Percentiles rank a stretch among this genome's conserved stretches.
These are phyloP conservation scores for Halichoerus grypus DNA, from an alignment of 2,113 vertebrate species.

Conservation along the genomic window DNA sequence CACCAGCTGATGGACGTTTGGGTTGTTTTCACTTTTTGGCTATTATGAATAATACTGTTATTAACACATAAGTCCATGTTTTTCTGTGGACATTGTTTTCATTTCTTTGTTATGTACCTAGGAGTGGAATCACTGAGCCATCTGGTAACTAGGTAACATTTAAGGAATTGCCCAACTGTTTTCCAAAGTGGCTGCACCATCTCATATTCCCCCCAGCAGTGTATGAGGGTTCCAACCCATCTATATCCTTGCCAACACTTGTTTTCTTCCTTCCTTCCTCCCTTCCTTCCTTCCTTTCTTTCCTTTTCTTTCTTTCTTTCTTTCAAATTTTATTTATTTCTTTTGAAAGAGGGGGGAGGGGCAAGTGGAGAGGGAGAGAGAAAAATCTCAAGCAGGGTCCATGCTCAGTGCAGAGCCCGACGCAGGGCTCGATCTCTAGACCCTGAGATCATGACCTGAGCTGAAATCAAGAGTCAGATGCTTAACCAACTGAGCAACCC, in stretches of 20 bases:
- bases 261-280: neutral
- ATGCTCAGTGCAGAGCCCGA: too few relatives aligned
- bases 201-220: neutral
- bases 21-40: neutral
- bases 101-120: neutral
- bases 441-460: too few relatives aligned
- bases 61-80: neutral
- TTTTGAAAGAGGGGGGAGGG: neutral
- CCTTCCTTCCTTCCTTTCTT: neutral
- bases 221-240: neutral
- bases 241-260: neutral
- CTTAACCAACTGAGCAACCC: too few relatives aligned
- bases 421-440: too few relatives aligned
- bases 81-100: neutral
- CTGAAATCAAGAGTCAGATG: too few relatives aligned
- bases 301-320: neutral
- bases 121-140: neutral
- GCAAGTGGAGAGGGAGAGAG: too few relatives aligned
- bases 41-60: neutral
- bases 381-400: too few relatives aligned
- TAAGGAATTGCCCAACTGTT: neutral
- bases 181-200: neutral
- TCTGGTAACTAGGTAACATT: neutral
- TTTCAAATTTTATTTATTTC: neutral
- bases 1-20: neutral